Evolutionary conservation across 1,140 invertebrate species (phyloP).

Genomic region (Drosophila santomea): DNA sequence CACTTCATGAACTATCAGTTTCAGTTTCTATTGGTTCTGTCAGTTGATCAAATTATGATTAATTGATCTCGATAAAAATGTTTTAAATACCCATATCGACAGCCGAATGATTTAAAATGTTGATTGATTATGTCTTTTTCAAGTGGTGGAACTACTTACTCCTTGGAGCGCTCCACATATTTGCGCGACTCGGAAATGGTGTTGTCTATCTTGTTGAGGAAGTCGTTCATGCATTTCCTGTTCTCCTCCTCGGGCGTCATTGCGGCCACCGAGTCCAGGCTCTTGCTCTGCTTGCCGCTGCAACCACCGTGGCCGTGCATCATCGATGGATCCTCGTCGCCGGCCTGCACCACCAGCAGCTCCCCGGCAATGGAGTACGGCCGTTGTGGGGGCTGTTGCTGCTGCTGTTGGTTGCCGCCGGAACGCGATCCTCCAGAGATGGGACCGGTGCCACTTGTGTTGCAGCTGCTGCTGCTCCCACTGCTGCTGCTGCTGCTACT

Average conservation of each 20-base stretch:
- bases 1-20: too few species aligned
- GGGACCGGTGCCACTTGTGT: conserved; percentile 49
- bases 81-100: not conserved
- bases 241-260: conserved; percentile 89
- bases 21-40: not conserved
- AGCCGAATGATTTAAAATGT: not conserved
- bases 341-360: conserved; percentile 61
- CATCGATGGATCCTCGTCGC: conserved; percentile 65
- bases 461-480: conserved; percentile 63
- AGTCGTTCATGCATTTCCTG: conserved; percentile 89
- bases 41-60: not conserved
- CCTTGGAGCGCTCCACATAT: conserved; percentile 91
- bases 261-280: conserved; percentile 84
- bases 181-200: conserved; percentile 93
- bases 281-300: conserved; percentile 83
- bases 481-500: conserved; percentile 59
- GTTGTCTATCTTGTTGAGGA: conserved; percentile 94
- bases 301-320: conserved; percentile 61
- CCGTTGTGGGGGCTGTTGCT: conserved; percentile 50
- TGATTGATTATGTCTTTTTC: not conserved
- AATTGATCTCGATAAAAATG: not conserved
- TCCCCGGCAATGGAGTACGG: conserved; percentile 86
- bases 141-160: conserved; percentile 86
- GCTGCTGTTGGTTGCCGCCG: conserved; percentile 19
- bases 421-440: conserved; percentile 39